phyloP scores from a whole-genome alignment of 2,113 vertebrate genomes.

The Lophura nycthemera region DNA sequence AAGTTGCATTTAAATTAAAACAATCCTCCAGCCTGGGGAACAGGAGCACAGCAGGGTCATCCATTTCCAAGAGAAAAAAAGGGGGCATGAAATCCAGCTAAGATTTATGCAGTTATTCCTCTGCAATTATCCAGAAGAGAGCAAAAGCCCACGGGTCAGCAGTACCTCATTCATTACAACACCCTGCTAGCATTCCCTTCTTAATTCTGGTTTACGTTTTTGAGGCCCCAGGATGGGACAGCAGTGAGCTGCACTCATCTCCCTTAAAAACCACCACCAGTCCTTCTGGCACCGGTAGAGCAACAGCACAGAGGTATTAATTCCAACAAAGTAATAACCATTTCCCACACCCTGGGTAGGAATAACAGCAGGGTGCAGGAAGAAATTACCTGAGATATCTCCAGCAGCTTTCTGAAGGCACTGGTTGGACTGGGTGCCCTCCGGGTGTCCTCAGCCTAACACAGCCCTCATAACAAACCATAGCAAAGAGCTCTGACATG shows the following conservation, averaged over 20 bases:
- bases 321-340: not conserved
- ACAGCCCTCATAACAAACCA: not conserved
- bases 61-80: constrained; percentile 53
- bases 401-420: not conserved
- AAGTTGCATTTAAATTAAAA: constrained; percentile 60
- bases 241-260: not conserved
- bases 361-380: not conserved
- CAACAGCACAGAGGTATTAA: not conserved
- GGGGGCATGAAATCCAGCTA: constrained; percentile 13
- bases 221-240: not conserved
- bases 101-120: constrained; percentile 67
- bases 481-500: not conserved
- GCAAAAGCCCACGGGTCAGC: constrained; percentile 39
- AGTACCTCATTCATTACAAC: constrained; percentile 48
- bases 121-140: constrained; percentile 65
- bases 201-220: not conserved
- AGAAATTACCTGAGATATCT: not conserved
- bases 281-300: not conserved
- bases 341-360: not conserved
- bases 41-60: constrained; percentile 29
- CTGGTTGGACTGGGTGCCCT: not conserved
- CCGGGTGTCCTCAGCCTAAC: accelerated
- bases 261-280: not conserved
- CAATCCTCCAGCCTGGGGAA: constrained; percentile 31
- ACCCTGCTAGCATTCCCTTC: not conserved